A percentile compares a stretch with the other conserved stretches of the same genome.
These are phyloP conservation scores for Anguilla obscura DNA, from an alignment of 2,797 vertebrate genomes.

Conservation along the genomic window DNA sequence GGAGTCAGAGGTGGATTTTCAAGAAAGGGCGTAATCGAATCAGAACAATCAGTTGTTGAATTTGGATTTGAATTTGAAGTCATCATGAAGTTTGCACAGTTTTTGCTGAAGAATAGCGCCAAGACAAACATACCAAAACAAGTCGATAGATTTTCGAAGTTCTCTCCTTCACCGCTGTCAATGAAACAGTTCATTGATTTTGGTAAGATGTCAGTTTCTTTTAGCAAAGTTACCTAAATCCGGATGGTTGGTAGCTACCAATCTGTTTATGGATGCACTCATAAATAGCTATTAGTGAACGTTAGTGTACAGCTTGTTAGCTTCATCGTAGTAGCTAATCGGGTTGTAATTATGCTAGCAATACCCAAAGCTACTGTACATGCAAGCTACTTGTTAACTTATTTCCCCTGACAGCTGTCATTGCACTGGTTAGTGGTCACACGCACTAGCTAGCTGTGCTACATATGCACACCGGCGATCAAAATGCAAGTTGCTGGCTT, in stretches of 20 bases:
- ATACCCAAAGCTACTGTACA: background rate
- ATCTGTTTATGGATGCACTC: background rate
- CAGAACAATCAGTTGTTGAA: conserved; percentile 16
- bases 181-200: conserved; percentile 98
- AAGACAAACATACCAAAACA: conserved; percentile 74
- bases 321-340: background rate
- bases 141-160: conserved; percentile 90
- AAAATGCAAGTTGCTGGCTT: background rate
- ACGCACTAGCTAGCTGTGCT: background rate
- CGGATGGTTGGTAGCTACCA: background rate
- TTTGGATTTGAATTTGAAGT: conserved; percentile 23
- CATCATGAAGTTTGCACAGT: conserved; percentile 79
- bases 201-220: conserved; percentile 72
- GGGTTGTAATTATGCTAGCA: background rate
- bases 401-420: conserved; percentile 18
- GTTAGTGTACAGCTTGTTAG: background rate
- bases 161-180: conserved; percentile 91
- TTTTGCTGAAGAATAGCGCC: conserved; percentile 71
- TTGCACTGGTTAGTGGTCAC: background rate
- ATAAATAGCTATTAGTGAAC: no score
- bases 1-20: conserved; percentile 38
- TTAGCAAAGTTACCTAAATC: background rate
- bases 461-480: background rate
- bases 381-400: background rate
- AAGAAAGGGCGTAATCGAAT: conserved; percentile 40